Base-by-base conservation (phyloP, 2,113 vertebrate species). In the Indri indri region DNA sequence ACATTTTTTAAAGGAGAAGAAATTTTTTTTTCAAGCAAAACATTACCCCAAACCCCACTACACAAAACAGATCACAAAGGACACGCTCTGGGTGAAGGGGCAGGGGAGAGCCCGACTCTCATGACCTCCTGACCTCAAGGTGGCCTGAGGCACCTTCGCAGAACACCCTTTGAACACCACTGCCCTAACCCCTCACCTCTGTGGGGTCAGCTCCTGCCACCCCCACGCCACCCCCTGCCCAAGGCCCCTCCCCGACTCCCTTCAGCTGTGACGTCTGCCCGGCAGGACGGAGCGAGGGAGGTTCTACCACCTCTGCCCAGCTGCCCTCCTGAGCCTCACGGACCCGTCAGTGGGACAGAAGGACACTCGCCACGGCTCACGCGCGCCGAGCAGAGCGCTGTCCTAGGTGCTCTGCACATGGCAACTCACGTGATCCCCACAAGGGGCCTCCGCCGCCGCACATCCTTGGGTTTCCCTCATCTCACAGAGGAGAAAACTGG, bases 401-500 rank as follows among this genome's bases (percentile, higher is more conserved):
- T 54, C 14, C 30, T 4, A 22, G 88, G 45, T 16, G 1, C 59
- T n/a, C 34, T 2, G 12, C 3, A 3, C 0, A 1, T 17, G 32
- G 23, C 25, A 17, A 27, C 20, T 30, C 4, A 1, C 0, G 3
- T 20, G 14, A 27, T 4, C 54, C 32, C 54, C 68, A 1, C 71
- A 1, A 52, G 59, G 1, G 4, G 2, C 11, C 79, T 32, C 7
- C 2, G 1, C 16, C 2, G 1, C 5, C 2, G 42, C 4, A 4
- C 2, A 1, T 3, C n/a, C 13, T 32, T 12, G 2, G 23, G 34
- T 2, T 14, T 50, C 63, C 65, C 54, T 66, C 65, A 66, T 30
- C 27, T 88, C 22, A 14, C 45, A 4, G 57, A 70, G 1, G 14
- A 87, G 37, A 37, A 59, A 47, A 27, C 57, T 22, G 6, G 8